These are phyloP conservation scores for Austrolebias charrua DNA, from an alignment of 2,797 vertebrate genomes.

Conservation along the genomic window DNA sequence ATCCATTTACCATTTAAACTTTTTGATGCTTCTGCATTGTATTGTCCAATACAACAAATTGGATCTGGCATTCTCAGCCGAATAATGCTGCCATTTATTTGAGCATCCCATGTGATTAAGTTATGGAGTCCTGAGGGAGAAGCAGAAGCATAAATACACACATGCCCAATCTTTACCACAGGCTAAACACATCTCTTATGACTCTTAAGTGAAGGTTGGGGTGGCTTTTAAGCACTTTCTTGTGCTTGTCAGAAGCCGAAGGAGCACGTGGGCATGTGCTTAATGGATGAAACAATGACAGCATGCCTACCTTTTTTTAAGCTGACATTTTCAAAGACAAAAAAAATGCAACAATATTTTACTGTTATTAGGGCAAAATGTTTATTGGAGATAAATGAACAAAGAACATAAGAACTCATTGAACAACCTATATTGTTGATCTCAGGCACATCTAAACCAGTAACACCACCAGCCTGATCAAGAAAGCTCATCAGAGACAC, in stretches of 20 bases:
- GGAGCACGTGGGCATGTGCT: conserved; percentile 26
- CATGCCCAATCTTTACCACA: conserved; percentile 19
- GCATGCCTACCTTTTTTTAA: conserved; percentile 12
- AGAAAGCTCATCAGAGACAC: too few relatives aligned
- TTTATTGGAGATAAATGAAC: conserved; percentile 7
- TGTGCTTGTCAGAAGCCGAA: conserved; percentile 20
- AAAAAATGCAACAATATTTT: conserved; percentile 8
- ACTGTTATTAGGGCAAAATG: conserved; percentile 1
- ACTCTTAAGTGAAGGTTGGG: conserved; percentile 37
- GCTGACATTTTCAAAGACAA: conserved; percentile 28
- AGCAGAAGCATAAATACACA: conserved; percentile 24
- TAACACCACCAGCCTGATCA: not conserved
- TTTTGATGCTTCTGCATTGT: conserved; percentile 21
- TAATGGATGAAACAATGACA: conserved; percentile 43
- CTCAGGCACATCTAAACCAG: not conserved
- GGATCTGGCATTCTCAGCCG: conserved; percentile 26
- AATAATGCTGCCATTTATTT: conserved; percentile 45
- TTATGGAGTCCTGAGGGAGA: conserved; percentile 29
- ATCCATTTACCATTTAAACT: conserved; percentile 4
- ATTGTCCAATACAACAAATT: conserved; percentile 28
- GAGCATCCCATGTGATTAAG: conserved; percentile 32
- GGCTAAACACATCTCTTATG: conserved; percentile 28
- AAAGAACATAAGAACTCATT: conserved; percentile 10
- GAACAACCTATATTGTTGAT: conserved; percentile 8
- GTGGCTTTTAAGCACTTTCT: conserved; percentile 35